Evolutionary conservation across 2,113 vertebrate species (phyloP).

Genomic region (Passer montanus): DNA sequence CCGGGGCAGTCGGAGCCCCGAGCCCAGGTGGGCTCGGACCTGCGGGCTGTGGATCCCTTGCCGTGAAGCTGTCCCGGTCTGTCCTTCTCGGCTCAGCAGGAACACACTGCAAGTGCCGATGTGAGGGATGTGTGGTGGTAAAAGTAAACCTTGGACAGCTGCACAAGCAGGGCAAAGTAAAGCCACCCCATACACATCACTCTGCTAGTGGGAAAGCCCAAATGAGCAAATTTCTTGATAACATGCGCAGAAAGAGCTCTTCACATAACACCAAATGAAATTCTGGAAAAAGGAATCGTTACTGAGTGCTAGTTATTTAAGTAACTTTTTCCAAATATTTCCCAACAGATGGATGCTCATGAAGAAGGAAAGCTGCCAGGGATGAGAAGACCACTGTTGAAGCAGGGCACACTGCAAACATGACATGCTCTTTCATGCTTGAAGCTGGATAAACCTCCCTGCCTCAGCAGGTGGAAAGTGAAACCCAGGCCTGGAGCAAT

Average conservation of each 20-base stretch:
- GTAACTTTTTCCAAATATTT: background rate
- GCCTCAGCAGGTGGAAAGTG: conserved; percentile 48
- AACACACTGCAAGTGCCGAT: fast-evolving
- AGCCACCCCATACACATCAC: background rate
- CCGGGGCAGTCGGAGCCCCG: background rate
- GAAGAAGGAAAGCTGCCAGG: background rate
- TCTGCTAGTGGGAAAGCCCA: background rate
- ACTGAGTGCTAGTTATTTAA: background rate
- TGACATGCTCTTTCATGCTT: background rate
- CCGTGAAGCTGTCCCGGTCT: background rate
- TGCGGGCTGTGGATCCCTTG: too few relatives aligned
- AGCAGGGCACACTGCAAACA: background rate
- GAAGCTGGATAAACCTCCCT: background rate
- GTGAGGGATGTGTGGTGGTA: background rate
- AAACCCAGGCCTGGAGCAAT: conserved; percentile 52
- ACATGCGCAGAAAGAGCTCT: background rate
- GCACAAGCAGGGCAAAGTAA: background rate
- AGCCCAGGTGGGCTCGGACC: too few relatives aligned
- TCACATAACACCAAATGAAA: background rate
- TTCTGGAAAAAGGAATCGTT: background rate
- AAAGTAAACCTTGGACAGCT: background rate
- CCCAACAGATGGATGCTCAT: background rate
- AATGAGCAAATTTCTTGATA: background rate
- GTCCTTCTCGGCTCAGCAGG: background rate
- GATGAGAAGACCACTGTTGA: conserved; percentile 21